Evolutionary conservation across 2,113 vertebrate genomes (phyloP).

Genomic region (Prietella phreatophila): DNA sequence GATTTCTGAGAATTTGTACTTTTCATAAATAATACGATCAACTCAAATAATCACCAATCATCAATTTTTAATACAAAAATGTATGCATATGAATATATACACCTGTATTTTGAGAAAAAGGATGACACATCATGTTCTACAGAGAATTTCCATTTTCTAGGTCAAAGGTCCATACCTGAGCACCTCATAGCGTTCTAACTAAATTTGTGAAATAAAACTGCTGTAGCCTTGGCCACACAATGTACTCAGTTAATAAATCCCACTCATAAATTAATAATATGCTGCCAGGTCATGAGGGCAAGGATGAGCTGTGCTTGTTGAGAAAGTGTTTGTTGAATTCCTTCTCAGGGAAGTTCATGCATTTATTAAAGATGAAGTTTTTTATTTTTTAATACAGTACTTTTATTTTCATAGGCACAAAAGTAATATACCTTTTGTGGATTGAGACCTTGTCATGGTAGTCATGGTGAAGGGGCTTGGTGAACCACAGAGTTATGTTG

Average conservation of each 20-base stretch:
- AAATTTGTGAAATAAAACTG: constrained; percentile 21
- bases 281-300: constrained; percentile 39
- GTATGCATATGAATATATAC: neutral
- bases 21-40: neutral
- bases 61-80: neutral
- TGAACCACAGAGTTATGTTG: neutral
- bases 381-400: neutral
- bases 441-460: neutral
- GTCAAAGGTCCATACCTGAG: constrained; percentile 14
- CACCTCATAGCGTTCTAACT: neutral
- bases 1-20: too few relatives aligned
- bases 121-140: neutral
- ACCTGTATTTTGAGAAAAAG: neutral
- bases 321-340: neutral
- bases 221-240: constrained; percentile 39
- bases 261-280: constrained; percentile 43
- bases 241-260: constrained; percentile 38
- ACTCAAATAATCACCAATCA: neutral
- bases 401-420: neutral
- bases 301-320: constrained; percentile 39
- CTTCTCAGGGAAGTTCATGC: neutral
- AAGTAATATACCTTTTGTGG: neutral
- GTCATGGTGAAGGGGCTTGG: neutral
- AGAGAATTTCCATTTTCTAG: neutral
- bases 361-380: neutral